Evolutionary conservation across 1,140 invertebrate species (phyloP).

Genomic region (Stegodyphus mimosarum): DNA sequence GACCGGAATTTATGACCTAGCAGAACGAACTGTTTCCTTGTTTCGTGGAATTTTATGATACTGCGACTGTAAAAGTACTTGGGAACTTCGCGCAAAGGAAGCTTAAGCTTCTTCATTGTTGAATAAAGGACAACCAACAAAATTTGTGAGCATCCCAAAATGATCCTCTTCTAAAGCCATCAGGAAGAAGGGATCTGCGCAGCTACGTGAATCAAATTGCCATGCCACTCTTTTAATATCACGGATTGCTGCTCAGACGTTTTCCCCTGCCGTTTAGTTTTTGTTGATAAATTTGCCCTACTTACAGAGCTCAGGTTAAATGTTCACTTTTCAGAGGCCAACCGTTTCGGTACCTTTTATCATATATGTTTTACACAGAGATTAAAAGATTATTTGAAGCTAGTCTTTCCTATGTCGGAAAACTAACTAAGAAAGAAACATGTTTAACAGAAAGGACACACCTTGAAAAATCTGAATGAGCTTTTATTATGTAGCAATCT

Average conservation of each 20-base stretch:
- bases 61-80: not conserved
- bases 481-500: too few relatives aligned
- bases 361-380: too few relatives aligned
- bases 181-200: not conserved
- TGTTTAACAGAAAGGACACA: too few relatives aligned
- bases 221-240: slow-evolving; percentile 1
- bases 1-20: slow-evolving; percentile 15
- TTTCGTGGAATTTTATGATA: slow-evolving; percentile 3
- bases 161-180: not conserved
- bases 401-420: too few relatives aligned
- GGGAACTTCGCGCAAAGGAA: not conserved
- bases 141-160: slow-evolving; percentile 26
- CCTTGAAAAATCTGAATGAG: too few relatives aligned
- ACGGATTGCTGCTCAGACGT: not conserved
- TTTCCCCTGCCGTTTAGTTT: too few relatives aligned
- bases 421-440: too few relatives aligned
- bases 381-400: too few relatives aligned
- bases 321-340: too few relatives aligned
- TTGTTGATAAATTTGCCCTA: too few relatives aligned
- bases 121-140: slow-evolving; percentile 11
- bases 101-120: not conserved
- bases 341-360: too few relatives aligned
- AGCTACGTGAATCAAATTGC: not conserved
- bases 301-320: too few relatives aligned
- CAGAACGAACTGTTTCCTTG: slow-evolving; percentile 20